Evolutionary conservation across 2,888 invertebrate genomes (phyloP).

Genomic region (Drosophila meridionalis): DNA sequence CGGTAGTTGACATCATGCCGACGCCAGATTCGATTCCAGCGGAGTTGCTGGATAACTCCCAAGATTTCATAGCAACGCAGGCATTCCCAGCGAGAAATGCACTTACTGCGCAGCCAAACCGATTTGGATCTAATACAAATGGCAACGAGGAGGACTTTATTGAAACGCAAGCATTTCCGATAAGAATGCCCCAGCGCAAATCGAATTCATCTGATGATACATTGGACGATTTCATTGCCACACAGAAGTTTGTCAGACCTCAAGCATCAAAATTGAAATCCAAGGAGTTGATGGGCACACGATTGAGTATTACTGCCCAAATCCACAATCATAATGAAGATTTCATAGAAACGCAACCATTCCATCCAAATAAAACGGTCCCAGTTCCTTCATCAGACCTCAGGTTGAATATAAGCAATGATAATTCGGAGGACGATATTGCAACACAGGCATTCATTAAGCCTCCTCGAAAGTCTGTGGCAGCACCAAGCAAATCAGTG

Average conservation of each 20-base stretch:
- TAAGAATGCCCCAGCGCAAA: not conserved
- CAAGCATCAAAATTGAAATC: not conserved
- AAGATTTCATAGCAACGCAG: constrained; percentile 45
- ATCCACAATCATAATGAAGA: constrained; percentile 17
- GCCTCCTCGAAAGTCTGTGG: not conserved
- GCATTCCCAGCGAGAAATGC: constrained; percentile 18
- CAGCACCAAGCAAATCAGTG: not conserved
- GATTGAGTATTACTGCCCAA: constrained; percentile 24
- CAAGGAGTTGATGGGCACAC: not conserved
- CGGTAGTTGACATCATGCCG: constrained; percentile 40
- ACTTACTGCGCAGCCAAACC: not conserved
- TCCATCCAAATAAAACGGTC: not conserved
- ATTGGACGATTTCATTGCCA: constrained; percentile 31
- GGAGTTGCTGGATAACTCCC: not conserved
- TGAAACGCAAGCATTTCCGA: constrained; percentile 1
- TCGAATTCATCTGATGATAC: not conserved
- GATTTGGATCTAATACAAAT: not conserved
- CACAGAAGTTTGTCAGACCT: constrained; percentile 29
- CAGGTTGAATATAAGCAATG: not conserved
- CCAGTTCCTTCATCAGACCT: not conserved
- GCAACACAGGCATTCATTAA: constrained; percentile 25
- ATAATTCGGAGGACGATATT: constrained; percentile 34
- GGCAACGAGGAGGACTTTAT: constrained; percentile 9
- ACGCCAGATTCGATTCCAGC: constrained; percentile 36
- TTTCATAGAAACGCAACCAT: constrained; percentile 14